phyloP scores from a whole-genome alignment of 1,140 invertebrate species.

The Leucophenga varia region DNA sequence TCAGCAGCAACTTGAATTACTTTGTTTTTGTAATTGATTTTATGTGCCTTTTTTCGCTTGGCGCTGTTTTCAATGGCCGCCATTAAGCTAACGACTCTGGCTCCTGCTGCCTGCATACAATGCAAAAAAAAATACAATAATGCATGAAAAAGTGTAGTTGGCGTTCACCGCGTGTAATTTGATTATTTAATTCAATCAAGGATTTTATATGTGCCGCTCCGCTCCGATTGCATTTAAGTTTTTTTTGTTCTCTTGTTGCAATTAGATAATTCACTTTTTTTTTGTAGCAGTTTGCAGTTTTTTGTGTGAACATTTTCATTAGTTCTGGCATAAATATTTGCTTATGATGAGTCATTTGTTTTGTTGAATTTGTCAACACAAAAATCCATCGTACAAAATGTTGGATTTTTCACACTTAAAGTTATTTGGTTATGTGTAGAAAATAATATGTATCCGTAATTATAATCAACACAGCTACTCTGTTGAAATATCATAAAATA shows the following conservation, averaged over 20 bases:
- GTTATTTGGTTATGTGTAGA: conserved; percentile 35
- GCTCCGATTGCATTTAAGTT: neutral
- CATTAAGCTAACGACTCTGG: conserved; percentile 14
- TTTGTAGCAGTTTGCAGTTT: too few species aligned
- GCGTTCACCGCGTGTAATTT: conserved; percentile 34
- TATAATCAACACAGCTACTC: conserved; percentile 31
- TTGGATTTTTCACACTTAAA: conserved; percentile 27
- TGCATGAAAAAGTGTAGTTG: too few species aligned
- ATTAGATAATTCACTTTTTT: conserved; percentile 32
- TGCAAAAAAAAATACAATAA: too few species aligned
- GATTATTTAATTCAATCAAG: conserved; percentile 40
- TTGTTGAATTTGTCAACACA: neutral
- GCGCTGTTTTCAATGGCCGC: conserved; percentile 18
- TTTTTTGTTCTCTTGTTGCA: conserved; percentile 4
- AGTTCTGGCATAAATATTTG: too few species aligned
- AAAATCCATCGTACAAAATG: too few species aligned
- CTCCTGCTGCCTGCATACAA: conserved; percentile 3
- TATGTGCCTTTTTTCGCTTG: too few species aligned
- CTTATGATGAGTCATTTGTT: conserved; percentile 22
- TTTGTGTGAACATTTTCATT: too few species aligned
- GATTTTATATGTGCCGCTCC: neutral
- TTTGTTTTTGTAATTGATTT: too few species aligned
- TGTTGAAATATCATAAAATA: conserved; percentile 47
- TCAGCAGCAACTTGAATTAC: too few species aligned
- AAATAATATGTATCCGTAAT: conserved; percentile 20